Base-by-base conservation (phyloP, 2,113 vertebrate genomes). In the Catharus bicknelli region DNA sequence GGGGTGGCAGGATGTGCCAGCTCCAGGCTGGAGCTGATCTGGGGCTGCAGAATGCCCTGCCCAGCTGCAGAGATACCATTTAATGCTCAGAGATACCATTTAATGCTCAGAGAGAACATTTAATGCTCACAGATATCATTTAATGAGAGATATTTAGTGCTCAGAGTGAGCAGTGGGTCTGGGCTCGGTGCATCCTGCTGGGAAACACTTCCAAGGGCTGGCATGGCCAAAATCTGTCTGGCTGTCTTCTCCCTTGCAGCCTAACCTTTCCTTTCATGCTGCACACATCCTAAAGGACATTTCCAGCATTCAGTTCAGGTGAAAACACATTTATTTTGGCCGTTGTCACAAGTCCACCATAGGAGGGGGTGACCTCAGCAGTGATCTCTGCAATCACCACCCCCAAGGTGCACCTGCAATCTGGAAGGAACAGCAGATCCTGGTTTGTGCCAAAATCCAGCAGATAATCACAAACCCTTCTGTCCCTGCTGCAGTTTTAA, bases 51-150 rank as follows among this genome's bases (percentile, higher is more conserved):
- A 76, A 76, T 79, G 18, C 84, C 83, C 62, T 61, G 48, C 26
- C 30, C 90, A 93, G 91, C 84, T 95, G 93, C 91, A 62, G 87
- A 93, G 91, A 93, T 88, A 94, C 0, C 66, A 38, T 85, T 83
- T 3, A 17, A 7, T 47, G 22, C 13, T 26, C 58, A n/a, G 40
- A 45, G 11, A 92, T 87, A 94, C 0, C 62, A 38, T 85, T 83
- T 2, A 16, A 5, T 45, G 22, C 43, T 9, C 90, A 62, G 87
- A 92, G 90, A 92, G 87, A 94, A 0, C 62, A 38, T 85, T 83
- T 2, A 16, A 5, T 45, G 22, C 43, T 48, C 90, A 58, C 81
- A 93, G 90, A 91, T 90, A 94, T 0, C 67, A 38, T 83, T 83
- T 2, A 13, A 5, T 47, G 22, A 36, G 34, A 36, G 34, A 36